These are phyloP conservation scores for Sorex maritimensis DNA, from an alignment of 2,797 vertebrate species.

Conservation along the genomic window DNA sequence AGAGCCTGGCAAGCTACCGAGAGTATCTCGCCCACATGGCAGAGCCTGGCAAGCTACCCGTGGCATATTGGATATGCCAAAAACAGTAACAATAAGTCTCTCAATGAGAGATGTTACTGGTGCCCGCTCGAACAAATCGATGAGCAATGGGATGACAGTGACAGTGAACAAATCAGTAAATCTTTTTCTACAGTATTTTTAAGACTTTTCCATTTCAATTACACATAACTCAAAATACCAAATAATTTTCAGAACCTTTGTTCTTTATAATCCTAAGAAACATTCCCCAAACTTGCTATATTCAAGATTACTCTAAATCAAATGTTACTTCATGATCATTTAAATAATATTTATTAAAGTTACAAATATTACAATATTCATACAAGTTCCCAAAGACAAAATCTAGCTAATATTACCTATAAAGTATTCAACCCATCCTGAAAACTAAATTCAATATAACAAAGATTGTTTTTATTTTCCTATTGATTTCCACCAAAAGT, in stretches of 20 bases:
- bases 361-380: background rate
- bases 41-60: too few species aligned
- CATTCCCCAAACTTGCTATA: background rate
- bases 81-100: too few species aligned
- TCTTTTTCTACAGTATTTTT: conserved; percentile 24
- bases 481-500: conserved; percentile 49
- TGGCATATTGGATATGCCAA: too few species aligned
- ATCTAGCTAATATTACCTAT: conserved; percentile 10
- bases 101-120: too few species aligned
- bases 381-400: conserved; percentile 42
- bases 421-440: conserved; percentile 22
- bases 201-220: conserved; percentile 56
- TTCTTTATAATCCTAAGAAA: conserved; percentile 51
- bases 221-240: conserved; percentile 57
- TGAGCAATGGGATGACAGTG: too few species aligned
- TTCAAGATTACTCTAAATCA: conserved; percentile 53
- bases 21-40: too few species aligned
- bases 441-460: conserved; percentile 50
- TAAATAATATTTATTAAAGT: conserved; percentile 61
- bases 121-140: too few species aligned
- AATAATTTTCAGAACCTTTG: conserved; percentile 42
- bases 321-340: conserved; percentile 59
- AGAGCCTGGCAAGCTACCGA: too few species aligned
- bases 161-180: background rate
- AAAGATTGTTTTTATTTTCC: conserved; percentile 41